Evolutionary conservation across 2,113 vertebrate genomes (phyloP).

Genomic region (Brienomyrus longianalis): DNA sequence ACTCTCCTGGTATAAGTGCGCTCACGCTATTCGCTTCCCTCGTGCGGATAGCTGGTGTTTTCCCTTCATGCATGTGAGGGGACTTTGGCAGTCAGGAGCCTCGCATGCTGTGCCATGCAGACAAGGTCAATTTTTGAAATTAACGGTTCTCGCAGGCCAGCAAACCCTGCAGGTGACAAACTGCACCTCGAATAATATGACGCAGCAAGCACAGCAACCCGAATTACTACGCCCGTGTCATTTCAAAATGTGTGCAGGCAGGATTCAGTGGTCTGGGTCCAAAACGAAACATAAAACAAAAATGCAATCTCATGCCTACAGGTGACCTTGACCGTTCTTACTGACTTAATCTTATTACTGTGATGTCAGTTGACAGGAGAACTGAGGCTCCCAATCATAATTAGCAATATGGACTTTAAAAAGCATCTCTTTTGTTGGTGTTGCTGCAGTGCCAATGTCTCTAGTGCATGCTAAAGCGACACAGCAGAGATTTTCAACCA

Average conservation of each 20-base stretch:
- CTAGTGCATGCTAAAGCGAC: neutral
- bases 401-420: constrained; percentile 26
- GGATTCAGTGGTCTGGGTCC: neutral
- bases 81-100: neutral
- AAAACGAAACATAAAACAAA: constrained; percentile 5
- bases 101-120: constrained; percentile 6
- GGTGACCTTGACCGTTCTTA: constrained; percentile 16
- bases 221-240: neutral
- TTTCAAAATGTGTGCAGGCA: neutral
- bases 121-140: constrained; percentile 23
- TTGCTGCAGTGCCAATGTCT: neutral
- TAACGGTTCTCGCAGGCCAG: neutral
- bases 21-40: neutral
- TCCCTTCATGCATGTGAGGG: neutral
- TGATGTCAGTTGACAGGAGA: constrained; percentile 21
- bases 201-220: neutral
- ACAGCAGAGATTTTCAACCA: neutral
- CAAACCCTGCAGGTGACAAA: neutral
- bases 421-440: neutral
- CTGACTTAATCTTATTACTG: neutral
- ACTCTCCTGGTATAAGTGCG: neutral
- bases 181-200: neutral
- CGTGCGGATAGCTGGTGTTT: neutral
- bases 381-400: constrained; percentile 18
- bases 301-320: neutral